Evolutionary conservation across 2,888 invertebrate species (phyloP).

Genomic region (Leptinotarsa rubiginosa): DNA sequence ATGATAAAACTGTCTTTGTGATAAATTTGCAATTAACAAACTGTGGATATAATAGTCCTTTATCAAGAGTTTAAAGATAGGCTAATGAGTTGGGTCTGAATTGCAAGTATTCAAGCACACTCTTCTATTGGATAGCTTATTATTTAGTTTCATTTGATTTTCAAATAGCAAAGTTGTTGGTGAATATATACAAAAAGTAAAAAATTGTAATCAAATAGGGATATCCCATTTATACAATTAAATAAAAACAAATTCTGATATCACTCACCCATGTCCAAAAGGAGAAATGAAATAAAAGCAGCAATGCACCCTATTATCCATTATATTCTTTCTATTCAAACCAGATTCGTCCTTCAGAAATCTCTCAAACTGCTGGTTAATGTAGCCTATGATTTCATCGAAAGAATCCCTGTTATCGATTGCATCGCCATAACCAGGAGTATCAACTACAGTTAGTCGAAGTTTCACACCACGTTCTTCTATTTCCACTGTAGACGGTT

Average conservation of each 20-base stretch:
- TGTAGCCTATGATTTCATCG: constrained; percentile 93
- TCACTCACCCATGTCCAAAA: constrained; percentile 90
- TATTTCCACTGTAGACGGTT: constrained; percentile 96
- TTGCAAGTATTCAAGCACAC: too few species aligned
- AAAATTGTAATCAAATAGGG: background rate
- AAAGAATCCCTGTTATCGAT: constrained; percentile 95
- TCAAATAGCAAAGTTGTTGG: too few species aligned
- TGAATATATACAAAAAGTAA: background rate
- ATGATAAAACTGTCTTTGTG: too few species aligned
- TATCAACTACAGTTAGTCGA: constrained; percentile 93
- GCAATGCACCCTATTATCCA: constrained; percentile 97
- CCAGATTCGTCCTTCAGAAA: constrained; percentile 94
- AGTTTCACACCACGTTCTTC: constrained; percentile 95
- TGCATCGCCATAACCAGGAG: constrained; percentile 96
- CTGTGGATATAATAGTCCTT: too few species aligned
- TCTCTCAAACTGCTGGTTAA: constrained; percentile 96
- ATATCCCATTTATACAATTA: background rate
- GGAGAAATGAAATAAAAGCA: constrained; percentile 98
- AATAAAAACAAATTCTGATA: background rate
- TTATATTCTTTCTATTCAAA: constrained; percentile 93
- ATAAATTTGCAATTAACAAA: too few species aligned
- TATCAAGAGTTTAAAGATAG: too few species aligned
- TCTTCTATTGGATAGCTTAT: too few species aligned
- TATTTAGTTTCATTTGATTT: too few species aligned
- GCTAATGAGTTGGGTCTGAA: too few species aligned